Evolutionary conservation across 1,140 invertebrate species (phyloP).

Genomic region (Pemphigus obesinymphae): DNA sequence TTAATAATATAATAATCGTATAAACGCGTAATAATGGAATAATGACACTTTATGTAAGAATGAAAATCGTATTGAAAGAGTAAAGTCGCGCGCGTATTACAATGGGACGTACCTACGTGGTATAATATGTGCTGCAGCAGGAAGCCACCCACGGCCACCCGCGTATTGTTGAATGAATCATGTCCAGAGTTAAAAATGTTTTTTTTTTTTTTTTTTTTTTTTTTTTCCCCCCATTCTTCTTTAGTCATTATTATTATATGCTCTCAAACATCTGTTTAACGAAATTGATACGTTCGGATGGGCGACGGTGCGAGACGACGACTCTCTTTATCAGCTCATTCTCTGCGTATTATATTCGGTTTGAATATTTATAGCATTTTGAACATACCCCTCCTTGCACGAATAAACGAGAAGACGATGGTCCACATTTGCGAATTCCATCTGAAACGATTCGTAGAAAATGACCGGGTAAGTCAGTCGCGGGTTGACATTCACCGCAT

Average conservation of each 20-base stretch:
- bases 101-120: no score
- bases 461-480: neutral
- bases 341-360: neutral
- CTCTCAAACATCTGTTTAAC: constrained; percentile 31
- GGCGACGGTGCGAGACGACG: constrained; percentile 30
- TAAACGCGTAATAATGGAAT: constrained; percentile 4
- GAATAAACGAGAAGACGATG: neutral
- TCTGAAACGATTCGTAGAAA: neutral
- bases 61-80: constrained; percentile 34
- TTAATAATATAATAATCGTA: neutral
- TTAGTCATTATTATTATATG: constrained; percentile 17
- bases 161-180: constrained; percentile 30
- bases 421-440: neutral
- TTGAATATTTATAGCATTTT: constrained; percentile 29
- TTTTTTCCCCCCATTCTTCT: constrained; percentile 1
- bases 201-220: neutral
- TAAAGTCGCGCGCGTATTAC: neutral
- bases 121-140: neutral
- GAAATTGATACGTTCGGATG: constrained; percentile 33
- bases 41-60: constrained; percentile 37
- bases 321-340: neutral
- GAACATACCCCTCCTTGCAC: no score
- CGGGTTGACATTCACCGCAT: neutral
- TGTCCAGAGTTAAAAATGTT: neutral
- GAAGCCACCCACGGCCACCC: constrained; percentile 29